A percentile compares a stretch with the other conserved stretches of the same genome.
These are phyloP conservation scores for Heliconius ethilla DNA, from an alignment of 2,888 invertebrate species.

Conservation along the genomic window DNA sequence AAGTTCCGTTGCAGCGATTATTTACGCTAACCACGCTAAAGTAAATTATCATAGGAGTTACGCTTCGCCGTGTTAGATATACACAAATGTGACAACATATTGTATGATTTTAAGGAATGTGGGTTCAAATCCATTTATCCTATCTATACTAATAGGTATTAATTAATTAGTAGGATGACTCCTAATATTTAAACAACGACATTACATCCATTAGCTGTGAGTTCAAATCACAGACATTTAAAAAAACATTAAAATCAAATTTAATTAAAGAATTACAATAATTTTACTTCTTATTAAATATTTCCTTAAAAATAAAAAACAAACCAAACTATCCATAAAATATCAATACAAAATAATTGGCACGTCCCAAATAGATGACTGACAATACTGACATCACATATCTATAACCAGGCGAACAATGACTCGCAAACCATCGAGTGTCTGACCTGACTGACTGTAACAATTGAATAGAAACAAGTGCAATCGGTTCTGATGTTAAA, in stretches of 20 bases:
- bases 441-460: slow-evolving; percentile 36
- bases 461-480: slow-evolving; percentile 42
- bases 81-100: not conserved
- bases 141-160: too few relatives aligned
- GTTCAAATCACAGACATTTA: too few relatives aligned
- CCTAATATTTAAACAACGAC: too few relatives aligned
- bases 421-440: slow-evolving; percentile 44
- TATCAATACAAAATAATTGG: slow-evolving; percentile 9
- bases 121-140: not conserved
- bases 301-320: too few relatives aligned
- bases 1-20: slow-evolving; percentile 40
- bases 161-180: too few relatives aligned
- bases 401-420: slow-evolving; percentile 43
- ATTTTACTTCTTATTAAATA: too few relatives aligned
- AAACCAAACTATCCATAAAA: not conserved
- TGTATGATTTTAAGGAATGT: not conserved
- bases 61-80: not conserved
- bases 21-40: slow-evolving; percentile 41
- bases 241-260: too few relatives aligned
- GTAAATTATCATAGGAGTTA: slow-evolving; percentile 19
- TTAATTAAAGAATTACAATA: too few relatives aligned
- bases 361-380: slow-evolving; percentile 3
- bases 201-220: too few relatives aligned
- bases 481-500: slow-evolving; percentile 25
- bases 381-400: slow-evolving; percentile 26